These are phyloP conservation scores for Barnardius zonarius DNA, from an alignment of 2,113 vertebrate species.

Conservation along the genomic window DNA sequence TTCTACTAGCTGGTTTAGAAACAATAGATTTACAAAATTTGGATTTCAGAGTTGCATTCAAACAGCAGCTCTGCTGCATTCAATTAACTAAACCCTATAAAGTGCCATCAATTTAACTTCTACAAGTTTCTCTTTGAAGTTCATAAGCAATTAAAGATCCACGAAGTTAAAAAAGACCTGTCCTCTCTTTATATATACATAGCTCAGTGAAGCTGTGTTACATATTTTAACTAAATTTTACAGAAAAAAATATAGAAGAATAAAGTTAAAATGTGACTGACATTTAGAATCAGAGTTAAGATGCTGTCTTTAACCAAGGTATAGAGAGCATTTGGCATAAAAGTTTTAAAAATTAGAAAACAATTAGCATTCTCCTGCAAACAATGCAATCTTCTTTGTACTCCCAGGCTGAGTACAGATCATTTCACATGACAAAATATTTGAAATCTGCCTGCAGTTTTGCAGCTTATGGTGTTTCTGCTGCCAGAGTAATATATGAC, in stretches of 20 bases:
- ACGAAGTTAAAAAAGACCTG: background rate
- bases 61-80: conserved; percentile 12
- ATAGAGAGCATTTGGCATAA: background rate
- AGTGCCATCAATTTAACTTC: conserved; percentile 19
- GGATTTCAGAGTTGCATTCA: conserved; percentile 34
- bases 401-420: background rate
- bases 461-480: background rate
- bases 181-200: background rate
- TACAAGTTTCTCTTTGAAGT: conserved; percentile 12
- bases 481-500: background rate
- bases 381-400: background rate
- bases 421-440: background rate
- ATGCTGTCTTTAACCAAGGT: background rate
- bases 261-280: background rate
- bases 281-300: background rate
- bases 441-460: background rate
- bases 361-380: background rate
- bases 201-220: background rate
- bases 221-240: background rate
- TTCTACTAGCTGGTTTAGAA: conserved; percentile 20
- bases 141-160: conserved; percentile 28
- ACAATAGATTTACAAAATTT: conserved; percentile 22
- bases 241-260: background rate
- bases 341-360: background rate
- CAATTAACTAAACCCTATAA: conserved; percentile 40